phyloP scores from a whole-genome alignment of 2,888 invertebrate species.

The Agrotis puta region DNA sequence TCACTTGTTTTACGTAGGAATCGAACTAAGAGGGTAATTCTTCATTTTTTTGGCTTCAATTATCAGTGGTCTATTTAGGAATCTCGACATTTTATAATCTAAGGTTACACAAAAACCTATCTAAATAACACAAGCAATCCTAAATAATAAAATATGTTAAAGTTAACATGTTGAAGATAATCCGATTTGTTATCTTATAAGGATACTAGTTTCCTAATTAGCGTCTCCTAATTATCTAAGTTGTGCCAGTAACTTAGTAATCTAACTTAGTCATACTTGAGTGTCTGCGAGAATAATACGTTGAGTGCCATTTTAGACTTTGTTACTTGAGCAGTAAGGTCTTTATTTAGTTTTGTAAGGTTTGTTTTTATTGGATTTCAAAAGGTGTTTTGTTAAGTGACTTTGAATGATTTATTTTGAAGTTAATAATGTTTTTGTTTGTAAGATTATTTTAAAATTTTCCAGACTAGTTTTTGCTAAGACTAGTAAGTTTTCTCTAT shows the following conservation, averaged over 20 bases:
- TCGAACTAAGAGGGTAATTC: too few species aligned
- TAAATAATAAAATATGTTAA: not conserved
- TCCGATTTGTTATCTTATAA: slow-evolving; percentile 17
- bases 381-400: not conserved
- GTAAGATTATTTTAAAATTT: too few species aligned
- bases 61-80: too few species aligned
- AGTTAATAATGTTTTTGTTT: too few species aligned
- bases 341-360: not conserved
- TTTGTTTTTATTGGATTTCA: not conserved
- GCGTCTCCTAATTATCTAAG: slow-evolving; percentile 51
- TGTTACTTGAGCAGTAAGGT: slow-evolving; percentile 13
- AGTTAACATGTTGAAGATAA: not conserved
- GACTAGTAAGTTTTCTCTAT: too few species aligned
- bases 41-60: too few species aligned
- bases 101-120: too few species aligned
- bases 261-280: slow-evolving; percentile 46
- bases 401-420: slow-evolving; percentile 6
- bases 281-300: slow-evolving; percentile 27
- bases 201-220: slow-evolving; percentile 49
- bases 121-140: too few species aligned
- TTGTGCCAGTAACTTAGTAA: slow-evolving; percentile 44
- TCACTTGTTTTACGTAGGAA: too few species aligned
- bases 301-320: not conserved
- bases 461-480: too few species aligned
- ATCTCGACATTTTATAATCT: too few species aligned